Evolutionary conservation across 1,140 invertebrate species (phyloP).

Genomic region (Globodera rostochiensis): DNA sequence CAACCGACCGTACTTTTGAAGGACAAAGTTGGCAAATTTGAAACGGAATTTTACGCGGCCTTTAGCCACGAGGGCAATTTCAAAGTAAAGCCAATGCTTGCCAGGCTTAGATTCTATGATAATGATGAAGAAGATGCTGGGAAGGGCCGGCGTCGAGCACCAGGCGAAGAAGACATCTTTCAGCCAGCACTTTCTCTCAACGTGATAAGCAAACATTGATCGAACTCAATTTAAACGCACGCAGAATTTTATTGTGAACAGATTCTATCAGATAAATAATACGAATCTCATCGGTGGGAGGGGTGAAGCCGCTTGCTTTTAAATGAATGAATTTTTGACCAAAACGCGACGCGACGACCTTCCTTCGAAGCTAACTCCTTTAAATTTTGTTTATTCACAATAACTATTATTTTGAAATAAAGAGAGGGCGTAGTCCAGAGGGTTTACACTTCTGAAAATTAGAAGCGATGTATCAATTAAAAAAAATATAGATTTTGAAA

Average conservation of each 20-base stretch:
- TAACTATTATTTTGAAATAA: too few relatives aligned
- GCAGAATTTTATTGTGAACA: not conserved
- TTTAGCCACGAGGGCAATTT: slow-evolving; percentile 58
- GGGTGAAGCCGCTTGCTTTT: too few relatives aligned
- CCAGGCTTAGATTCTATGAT: not conserved
- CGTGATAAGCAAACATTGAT: slow-evolving; percentile 28
- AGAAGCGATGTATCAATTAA: too few relatives aligned
- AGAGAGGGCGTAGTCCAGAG: too few relatives aligned
- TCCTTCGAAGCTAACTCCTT: too few relatives aligned
- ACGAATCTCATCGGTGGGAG: too few relatives aligned
- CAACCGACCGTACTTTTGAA: not conserved
- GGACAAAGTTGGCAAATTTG: slow-evolving; percentile 17
- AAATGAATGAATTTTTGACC: too few relatives aligned
- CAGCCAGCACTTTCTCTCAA: slow-evolving; percentile 50
- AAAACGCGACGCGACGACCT: too few relatives aligned
- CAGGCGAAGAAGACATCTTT: slow-evolving; percentile 55
- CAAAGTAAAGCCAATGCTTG: slow-evolving; percentile 53
- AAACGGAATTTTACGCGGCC: slow-evolving; percentile 46
- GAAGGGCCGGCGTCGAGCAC: not conserved
- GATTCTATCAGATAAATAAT: not conserved
- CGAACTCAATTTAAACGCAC: not conserved
- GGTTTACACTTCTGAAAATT: too few relatives aligned
- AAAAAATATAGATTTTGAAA: too few relatives aligned
- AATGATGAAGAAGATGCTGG: not conserved
- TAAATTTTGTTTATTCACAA: too few relatives aligned